phyloP scores from a whole-genome alignment of 2,888 invertebrate species.

The Dryobotodes eremita region DNA sequence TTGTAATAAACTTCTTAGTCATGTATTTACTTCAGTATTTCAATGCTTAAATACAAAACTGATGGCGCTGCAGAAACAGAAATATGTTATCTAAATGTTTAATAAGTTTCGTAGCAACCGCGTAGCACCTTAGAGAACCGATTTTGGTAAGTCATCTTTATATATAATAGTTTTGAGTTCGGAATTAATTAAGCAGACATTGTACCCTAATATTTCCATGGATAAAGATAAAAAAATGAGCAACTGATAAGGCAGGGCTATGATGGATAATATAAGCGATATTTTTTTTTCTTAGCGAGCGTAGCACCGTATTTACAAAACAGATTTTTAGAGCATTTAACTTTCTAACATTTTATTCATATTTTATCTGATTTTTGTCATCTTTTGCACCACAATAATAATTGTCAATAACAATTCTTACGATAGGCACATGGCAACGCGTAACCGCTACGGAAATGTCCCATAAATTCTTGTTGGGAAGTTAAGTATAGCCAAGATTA shows the following conservation, averaged over 20 bases:
- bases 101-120: constrained; percentile 1
- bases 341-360: neutral
- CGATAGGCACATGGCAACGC: neutral
- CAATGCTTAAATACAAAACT: neutral
- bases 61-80: neutral
- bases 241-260: neutral
- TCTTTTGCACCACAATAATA: neutral
- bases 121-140: neutral
- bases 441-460: neutral
- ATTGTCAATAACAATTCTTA: neutral
- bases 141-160: neutral
- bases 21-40: neutral
- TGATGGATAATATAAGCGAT: neutral
- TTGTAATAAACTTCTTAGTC: neutral
- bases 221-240: neutral
- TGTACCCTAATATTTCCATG: neutral
- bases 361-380: neutral
- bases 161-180: neutral
- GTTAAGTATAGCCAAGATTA: neutral
- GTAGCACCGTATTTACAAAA: neutral
- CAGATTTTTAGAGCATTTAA: neutral
- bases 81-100: no score
- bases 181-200: neutral
- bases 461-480: neutral
- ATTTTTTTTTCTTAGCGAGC: neutral